Percentiles rank a stretch among this genome's conserved stretches.
Conservation (phyloP, 2,113 vertebrate genomes). For the Picathartes gymnocephalus region DNA sequence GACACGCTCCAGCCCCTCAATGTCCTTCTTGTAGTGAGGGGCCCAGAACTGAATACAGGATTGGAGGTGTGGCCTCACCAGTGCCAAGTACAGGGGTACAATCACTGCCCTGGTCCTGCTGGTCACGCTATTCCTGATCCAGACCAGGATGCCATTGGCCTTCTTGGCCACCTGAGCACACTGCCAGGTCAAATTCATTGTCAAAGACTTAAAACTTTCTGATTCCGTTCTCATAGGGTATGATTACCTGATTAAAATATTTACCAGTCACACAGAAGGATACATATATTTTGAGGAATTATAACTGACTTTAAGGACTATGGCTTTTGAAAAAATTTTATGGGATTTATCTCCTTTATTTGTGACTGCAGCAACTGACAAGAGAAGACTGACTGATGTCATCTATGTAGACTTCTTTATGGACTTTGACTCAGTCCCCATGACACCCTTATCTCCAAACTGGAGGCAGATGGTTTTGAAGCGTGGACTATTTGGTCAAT, state of each 20-base stretch:
- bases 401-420: background rate
- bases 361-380: background rate
- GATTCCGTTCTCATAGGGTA: background rate
- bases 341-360: background rate
- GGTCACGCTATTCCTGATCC: background rate
- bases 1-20: accelerated
- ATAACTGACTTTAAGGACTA: background rate
- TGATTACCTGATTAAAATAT: background rate
- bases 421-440: background rate
- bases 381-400: background rate
- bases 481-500: background rate
- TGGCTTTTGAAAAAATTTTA: background rate
- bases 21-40: background rate
- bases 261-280: background rate
- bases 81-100: accelerated
- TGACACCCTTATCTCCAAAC: background rate
- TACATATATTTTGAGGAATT: background rate
- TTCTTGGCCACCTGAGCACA: background rate
- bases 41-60: background rate
- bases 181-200: background rate
- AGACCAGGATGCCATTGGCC: background rate
- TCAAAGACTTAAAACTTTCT: background rate
- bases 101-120: background rate
- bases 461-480: background rate
- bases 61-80: background rate